Evolutionary conservation across 2,113 vertebrate species (phyloP), one percentile per base, ranked within the genome.

Genomic region (Psittacula cyanocephala): DNA sequence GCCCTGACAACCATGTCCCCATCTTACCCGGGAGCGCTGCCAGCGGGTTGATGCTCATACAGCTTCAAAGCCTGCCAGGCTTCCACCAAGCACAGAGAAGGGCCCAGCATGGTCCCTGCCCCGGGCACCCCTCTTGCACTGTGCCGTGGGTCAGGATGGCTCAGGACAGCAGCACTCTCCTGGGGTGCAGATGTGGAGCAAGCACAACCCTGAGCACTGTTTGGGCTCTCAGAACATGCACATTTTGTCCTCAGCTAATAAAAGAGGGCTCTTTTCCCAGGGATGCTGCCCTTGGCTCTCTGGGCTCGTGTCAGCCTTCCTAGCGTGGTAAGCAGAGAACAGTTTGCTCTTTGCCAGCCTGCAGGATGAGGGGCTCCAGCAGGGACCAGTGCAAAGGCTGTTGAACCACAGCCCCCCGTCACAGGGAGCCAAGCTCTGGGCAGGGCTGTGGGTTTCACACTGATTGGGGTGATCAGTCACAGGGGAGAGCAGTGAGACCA

Each of bases 41-140:
- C 91, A 87, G 89, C 0, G 1, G n/a, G 43, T 3, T 41, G 69
- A 11, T 46, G 8, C 49, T 83, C n/a, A 7, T 16, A 20, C 64
- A 55, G 81, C 43, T 67, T 41, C 63, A 18, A 35, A 67, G 49
- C 2, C 63, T 67, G 84, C 50, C 89, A 46, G 87, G 44, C 55
- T 83, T 27, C 33, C 24, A 9, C 10, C 62, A 41, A 2, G 3
- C 84, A 44, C 39, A 55, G 83, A 47, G 39, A 70, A 70, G 41
- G 23, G 6, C 69, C 53, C 86, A 7, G 11, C 9, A 0, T 2
- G 27, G 55, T 35, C 65, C 64, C 77, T 62, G 47, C 35, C 74
- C 62, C 0, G 0, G 23, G 47, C 33, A 25, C 43, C 31, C 31
- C 0, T 1, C 33, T 3, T 6, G 31, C 17, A 28, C 29, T 0